Conservation (phyloP, 2,797 vertebrate species). For the Sphaeramia orbicularis region DNA sequence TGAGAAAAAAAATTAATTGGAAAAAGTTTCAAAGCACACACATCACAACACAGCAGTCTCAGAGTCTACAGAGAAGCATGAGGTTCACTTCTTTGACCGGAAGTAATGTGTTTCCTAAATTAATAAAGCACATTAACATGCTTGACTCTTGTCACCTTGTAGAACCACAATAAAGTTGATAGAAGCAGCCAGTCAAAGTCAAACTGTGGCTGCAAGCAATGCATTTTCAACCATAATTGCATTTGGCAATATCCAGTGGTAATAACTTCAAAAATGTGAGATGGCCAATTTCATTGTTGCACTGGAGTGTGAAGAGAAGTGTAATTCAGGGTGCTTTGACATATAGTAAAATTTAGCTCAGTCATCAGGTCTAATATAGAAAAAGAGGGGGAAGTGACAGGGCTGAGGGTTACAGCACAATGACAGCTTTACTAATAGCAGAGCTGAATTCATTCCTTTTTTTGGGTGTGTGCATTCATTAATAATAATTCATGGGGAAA, state of each 20-base stretch:
- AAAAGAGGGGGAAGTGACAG: slow-evolving; percentile 23
- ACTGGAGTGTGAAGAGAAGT: slow-evolving; percentile 71
- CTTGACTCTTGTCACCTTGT: slow-evolving; percentile 51
- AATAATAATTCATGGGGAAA: slow-evolving; percentile 18
- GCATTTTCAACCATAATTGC: slow-evolving; percentile 66
- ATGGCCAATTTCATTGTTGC: slow-evolving; percentile 71
- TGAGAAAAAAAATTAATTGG: too few relatives aligned
- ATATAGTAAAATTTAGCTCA: slow-evolving; percentile 53
- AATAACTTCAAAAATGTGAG: slow-evolving; percentile 62
- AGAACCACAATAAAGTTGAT: slow-evolving; percentile 53
- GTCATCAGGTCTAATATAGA: slow-evolving; percentile 58
- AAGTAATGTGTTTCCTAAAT: slow-evolving; percentile 17
- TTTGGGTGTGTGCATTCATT: slow-evolving; percentile 33
- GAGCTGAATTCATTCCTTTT: slow-evolving; percentile 26
- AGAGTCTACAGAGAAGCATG: neutral
- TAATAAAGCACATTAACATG: slow-evolving; percentile 32
- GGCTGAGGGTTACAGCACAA: slow-evolving; percentile 19
- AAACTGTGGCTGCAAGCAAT: slow-evolving; percentile 46
- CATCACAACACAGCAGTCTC: neutral
- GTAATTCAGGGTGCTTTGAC: slow-evolving; percentile 63
- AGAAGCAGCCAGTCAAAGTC: slow-evolving; percentile 46
- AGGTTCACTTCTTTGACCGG: slow-evolving; percentile 4
- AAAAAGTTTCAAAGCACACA: slow-evolving; percentile 4
- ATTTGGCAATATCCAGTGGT: slow-evolving; percentile 70
- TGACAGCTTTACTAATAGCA: slow-evolving; percentile 30